These are phyloP conservation scores for Sesamia inferens DNA, from an alignment of 2,888 invertebrate genomes.

Conservation along the genomic window DNA sequence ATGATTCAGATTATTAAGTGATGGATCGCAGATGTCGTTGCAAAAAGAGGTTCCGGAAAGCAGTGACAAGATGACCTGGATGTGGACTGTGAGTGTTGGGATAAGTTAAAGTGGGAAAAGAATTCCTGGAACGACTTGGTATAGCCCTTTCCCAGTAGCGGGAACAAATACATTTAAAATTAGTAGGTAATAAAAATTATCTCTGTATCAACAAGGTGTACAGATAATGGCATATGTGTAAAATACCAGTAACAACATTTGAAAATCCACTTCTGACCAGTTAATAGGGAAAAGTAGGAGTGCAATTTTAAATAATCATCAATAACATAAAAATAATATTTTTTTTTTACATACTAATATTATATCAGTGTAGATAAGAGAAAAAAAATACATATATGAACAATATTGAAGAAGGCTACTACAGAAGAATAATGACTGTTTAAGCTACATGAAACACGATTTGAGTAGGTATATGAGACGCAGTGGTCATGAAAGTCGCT, in stretches of 20 bases:
- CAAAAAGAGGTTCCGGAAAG: neutral
- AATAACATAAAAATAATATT: too few species aligned
- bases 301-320: too few species aligned
- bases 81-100: neutral
- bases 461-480: too few species aligned
- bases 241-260: neutral
- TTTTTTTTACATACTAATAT: too few species aligned
- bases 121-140: neutral
- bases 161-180: neutral
- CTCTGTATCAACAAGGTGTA: neutral
- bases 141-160: neutral
- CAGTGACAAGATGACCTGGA: neutral
- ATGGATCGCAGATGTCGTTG: neutral
- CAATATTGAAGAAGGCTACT: neutral
- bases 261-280: too few species aligned
- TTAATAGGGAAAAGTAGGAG: too few species aligned
- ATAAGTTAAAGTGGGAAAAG: neutral
- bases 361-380: too few species aligned
- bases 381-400: too few species aligned
- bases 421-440: neutral
- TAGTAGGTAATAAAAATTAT: neutral
- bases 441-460: neutral
- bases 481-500: too few species aligned
- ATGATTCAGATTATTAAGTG: neutral
- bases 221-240: neutral